Percentiles rank a stretch among this genome's conserved stretches.
These are phyloP conservation scores for Anas platyrhynchos DNA, from an alignment of 2,113 vertebrate genomes.

Conservation along the genomic window DNA sequence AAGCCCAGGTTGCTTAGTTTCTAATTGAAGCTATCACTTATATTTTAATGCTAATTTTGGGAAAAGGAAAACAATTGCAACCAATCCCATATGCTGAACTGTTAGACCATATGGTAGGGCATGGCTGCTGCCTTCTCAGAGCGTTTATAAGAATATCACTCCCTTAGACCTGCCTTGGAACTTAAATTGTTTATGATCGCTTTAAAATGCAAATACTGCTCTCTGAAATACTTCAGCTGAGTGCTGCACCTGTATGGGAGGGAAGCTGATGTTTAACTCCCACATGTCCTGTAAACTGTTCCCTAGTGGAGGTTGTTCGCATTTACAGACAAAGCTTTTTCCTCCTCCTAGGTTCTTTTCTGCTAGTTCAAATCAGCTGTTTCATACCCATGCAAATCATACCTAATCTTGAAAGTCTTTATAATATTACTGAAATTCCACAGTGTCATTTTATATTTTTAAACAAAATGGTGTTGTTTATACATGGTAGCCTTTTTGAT, in stretches of 20 bases:
- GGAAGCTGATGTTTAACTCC: not conserved
- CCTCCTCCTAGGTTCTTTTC: not conserved
- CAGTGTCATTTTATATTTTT: not conserved
- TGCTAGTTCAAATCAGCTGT: not conserved
- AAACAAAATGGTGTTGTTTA: not conserved
- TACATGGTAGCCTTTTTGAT: not conserved
- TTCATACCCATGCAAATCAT: not conserved
- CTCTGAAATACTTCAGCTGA: not conserved
- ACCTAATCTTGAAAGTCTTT: not conserved
- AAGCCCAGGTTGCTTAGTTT: conserved; percentile 1
- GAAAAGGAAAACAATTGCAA: not conserved
- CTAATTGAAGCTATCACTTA: conserved; percentile 48
- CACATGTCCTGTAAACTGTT: not conserved
- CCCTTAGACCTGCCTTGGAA: conserved; percentile 8
- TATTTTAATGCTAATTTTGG: conserved; percentile 54
- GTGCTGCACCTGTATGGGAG: not conserved
- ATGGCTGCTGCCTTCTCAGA: conserved; percentile 23
- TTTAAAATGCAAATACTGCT: not conserved
- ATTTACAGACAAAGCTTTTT: not conserved
- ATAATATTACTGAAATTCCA: not conserved
- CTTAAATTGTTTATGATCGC: not conserved
- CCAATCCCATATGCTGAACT: conserved; percentile 12
- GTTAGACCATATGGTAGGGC: conserved; percentile 58
- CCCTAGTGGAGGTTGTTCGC: not conserved
- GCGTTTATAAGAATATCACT: conserved; percentile 1